Percentiles rank a stretch among this genome's conserved stretches.
These are phyloP conservation scores for Tupiocoris notatus DNA, from an alignment of 2,888 invertebrate genomes.

Conservation along the genomic window DNA sequence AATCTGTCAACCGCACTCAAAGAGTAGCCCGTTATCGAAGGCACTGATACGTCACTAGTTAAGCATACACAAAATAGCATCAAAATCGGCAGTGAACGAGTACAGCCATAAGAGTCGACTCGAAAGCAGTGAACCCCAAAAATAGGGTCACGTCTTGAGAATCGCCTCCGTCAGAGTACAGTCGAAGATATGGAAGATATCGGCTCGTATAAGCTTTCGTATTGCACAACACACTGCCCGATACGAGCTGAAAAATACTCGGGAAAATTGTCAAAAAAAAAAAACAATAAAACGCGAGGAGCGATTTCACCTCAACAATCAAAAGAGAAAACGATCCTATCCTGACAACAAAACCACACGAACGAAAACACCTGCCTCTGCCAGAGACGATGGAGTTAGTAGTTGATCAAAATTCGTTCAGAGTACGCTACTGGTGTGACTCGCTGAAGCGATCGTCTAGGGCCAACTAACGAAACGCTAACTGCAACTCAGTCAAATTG, in stretches of 20 bases:
- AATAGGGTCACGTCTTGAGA: slow-evolving; percentile 48
- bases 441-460: background rate
- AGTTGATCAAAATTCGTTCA: background rate
- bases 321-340: slow-evolving; percentile 9
- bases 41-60: slow-evolving; percentile 15
- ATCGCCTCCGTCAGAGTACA: background rate
- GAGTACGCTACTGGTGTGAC: slow-evolving; percentile 20
- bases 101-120: background rate
- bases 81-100: background rate
- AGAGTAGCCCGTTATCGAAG: slow-evolving; percentile 1
- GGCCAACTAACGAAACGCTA: slow-evolving; percentile 3
- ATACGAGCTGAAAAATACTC: background rate
- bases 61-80: background rate
- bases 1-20: slow-evolving; percentile 5
- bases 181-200: no score
- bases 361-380: slow-evolving; percentile 42
- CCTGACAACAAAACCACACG: slow-evolving; percentile 42
- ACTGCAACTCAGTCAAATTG: background rate
- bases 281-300: background rate
- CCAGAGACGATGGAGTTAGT: slow-evolving; percentile 9
- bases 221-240: no score
- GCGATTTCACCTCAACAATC: slow-evolving; percentile 30
- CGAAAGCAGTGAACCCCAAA: slow-evolving; percentile 49
- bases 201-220: no score
- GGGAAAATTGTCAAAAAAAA: background rate